Evolutionary conservation across 1,140 invertebrate genomes (phyloP), one percentile per base, ranked within the genome.

Genomic region (Chelonus insularis): DNA sequence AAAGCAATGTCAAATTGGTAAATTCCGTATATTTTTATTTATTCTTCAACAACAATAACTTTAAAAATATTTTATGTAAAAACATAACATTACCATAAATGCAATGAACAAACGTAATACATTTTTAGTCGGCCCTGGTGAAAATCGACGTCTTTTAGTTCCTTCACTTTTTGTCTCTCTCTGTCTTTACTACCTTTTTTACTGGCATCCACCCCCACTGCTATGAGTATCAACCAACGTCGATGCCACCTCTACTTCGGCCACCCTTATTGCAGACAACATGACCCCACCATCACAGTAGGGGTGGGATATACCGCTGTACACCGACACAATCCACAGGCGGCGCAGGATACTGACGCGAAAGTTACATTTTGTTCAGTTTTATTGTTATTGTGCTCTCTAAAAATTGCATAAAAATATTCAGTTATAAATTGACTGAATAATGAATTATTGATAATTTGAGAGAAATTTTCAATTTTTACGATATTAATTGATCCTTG

Each of bases 221-320:
- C 43, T 47, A 48, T 14, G n/a, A n/a, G 34, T 60, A 9, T 21
- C 6, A 18, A 7, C 29, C 41, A 32, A 34, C 57, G 45, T 48
- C 57, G 45, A 37, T 50, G 21, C 36, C 4, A 51, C 18, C 34
- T 29, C 21, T 32, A 14, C 5, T 37, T 5, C 20, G 50, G 48
- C 58, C 58, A 60, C 58, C 58, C 58, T 60, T 60, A 60, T 60
- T n/a, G 14, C 20, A 57, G 55, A 41, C 52, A 21, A 25, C 29
- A 14, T 52, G 50, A 45, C 50, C 58, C 58, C 58, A 60, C 37
- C 50, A 43, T 12, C 11, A 8, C 32, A 12, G 36, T 16, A 55
- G 16, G 34, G 52, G 52, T 55, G 52, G 52, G 36, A 55, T 52
- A 52, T 12, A 34, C 29, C 2, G 11, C 16, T 36, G 20, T 34